Evolutionary conservation across 2,113 vertebrate genomes (phyloP), one percentile per base, ranked within the genome.

Genomic region (Castor canadensis): DNA sequence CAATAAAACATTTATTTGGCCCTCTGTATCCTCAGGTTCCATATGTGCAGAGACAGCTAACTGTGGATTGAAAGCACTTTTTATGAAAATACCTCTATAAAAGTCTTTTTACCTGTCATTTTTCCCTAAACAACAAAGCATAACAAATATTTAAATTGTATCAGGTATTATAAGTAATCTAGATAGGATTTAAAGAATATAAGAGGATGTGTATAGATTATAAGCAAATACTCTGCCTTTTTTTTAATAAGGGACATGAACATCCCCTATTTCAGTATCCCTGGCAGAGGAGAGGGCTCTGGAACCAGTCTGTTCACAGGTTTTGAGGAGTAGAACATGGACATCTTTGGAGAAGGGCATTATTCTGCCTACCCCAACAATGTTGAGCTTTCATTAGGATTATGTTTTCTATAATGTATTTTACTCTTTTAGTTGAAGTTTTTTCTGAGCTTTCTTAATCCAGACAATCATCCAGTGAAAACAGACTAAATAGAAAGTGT

Each of bases 251-350:
- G 45, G 10, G 20, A 24, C 11, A 43, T 15, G 45, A n/a, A 16
- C 28, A 24, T 60, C 52, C 30, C 40, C 7, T 45, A 47, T 69
- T 30, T 43, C 20, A 49, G 17, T 71, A 12, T 71, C 17, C 11
- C 2, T 17, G n/a, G n/a, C n/a, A 24, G 2, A 1, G 3, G 13
- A 8, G 13, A 17, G 26, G 1, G 3, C 22, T 1, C 35, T 56
- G 15, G 49, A 91, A n/a, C 13, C 19, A 35, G 13, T 47, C 12
- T 28, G 7, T 26, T 60, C 47, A 52, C 35, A 89, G 28, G 12
- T 89, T 82, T 12, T 60, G 22, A 52, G 4, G 7, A 76, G 5
- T 35, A 82, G n/a, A 38, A 30, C 22, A 20, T 80, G 19, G 47
- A 28, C 20, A 62, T 72, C 40, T 83, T 79, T 52, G 20, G 24